These are phyloP conservation scores for Holothuria glaberrima DNA, from an alignment of 35 echinoderm and acorn worm genomes.

Conservation along the genomic window DNA sequence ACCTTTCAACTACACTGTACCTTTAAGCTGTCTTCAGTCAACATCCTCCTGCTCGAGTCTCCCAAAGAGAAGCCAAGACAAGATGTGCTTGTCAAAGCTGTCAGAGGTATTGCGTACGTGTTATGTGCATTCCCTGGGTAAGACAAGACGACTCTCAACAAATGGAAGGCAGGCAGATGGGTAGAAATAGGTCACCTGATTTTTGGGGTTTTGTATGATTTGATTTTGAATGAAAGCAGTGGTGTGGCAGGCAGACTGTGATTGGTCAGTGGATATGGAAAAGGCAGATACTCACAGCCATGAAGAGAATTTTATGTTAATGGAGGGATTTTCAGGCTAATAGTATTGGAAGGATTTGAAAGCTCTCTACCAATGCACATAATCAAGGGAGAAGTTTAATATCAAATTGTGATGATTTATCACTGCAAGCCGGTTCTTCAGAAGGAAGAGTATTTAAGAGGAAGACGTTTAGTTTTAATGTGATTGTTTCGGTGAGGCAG, in stretches of 20 bases:
- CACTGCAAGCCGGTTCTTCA: too few relatives aligned
- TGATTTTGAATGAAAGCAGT: constrained; percentile 41
- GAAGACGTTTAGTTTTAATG: too few relatives aligned
- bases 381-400: constrained; percentile 39
- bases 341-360: constrained; percentile 46
- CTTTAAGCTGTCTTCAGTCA: constrained; percentile 44
- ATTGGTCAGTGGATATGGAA: neutral
- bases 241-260: neutral
- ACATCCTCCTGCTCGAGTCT: constrained; percentile 32
- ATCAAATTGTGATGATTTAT: constrained; percentile 49
- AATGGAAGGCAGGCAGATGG: constrained; percentile 29
- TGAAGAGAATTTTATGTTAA: constrained; percentile 31
- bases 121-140: constrained; percentile 26
- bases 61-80: constrained; percentile 27
- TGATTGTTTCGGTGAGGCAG: too few relatives aligned
- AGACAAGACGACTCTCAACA: neutral
- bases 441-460: too few relatives aligned
- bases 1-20: neutral
- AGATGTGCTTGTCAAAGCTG: constrained; percentile 47
- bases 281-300: neutral
- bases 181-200: constrained; percentile 54
- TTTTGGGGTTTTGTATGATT: constrained; percentile 49
- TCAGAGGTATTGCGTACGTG: constrained; percentile 50
- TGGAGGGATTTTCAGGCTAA: constrained; percentile 49
- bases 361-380: constrained; percentile 22